These are phyloP conservation scores for Synanthedon formicaeformis DNA, from an alignment of 2,888 invertebrate species.

Conservation along the genomic window DNA sequence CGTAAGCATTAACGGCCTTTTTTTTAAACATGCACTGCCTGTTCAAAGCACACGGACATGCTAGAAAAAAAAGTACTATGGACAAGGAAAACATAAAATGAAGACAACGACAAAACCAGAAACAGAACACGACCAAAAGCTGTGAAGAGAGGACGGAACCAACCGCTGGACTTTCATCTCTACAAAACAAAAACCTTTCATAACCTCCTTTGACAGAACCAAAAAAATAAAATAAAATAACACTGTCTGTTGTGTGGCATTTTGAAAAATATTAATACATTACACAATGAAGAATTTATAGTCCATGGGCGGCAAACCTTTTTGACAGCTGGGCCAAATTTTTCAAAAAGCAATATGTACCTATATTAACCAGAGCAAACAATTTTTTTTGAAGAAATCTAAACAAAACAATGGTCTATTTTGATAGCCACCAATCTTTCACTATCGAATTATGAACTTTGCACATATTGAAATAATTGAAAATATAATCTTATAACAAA, in stretches of 20 bases:
- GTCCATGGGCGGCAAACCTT: no score
- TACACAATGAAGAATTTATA: not conserved
- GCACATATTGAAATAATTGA: no score
- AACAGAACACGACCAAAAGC: slow-evolving; percentile 10
- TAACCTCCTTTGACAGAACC: slow-evolving; percentile 17
- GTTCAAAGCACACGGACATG: not conserved
- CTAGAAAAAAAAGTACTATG: slow-evolving; percentile 3
- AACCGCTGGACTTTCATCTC: slow-evolving; percentile 48
- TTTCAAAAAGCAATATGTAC: no score
- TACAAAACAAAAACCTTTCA: slow-evolving; percentile 37
- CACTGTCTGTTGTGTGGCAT: not conserved
- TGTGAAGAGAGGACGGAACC: slow-evolving; percentile 20
- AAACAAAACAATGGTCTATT: not conserved
- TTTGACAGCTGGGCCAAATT: no score
- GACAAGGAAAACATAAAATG: not conserved
- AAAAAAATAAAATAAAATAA: slow-evolving; percentile 4
- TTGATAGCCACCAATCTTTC: not conserved
- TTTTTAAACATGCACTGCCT: not conserved
- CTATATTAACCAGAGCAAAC: no score
- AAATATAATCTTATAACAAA: no score
- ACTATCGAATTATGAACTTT: not conserved
- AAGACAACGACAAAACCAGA: slow-evolving; percentile 14
- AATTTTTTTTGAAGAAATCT: not conserved
- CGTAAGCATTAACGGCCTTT: slow-evolving; percentile 3
- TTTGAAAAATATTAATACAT: not conserved